These are phyloP conservation scores for Coenonympha glycerion DNA, from an alignment of 2,888 invertebrate genomes.

Conservation along the genomic window DNA sequence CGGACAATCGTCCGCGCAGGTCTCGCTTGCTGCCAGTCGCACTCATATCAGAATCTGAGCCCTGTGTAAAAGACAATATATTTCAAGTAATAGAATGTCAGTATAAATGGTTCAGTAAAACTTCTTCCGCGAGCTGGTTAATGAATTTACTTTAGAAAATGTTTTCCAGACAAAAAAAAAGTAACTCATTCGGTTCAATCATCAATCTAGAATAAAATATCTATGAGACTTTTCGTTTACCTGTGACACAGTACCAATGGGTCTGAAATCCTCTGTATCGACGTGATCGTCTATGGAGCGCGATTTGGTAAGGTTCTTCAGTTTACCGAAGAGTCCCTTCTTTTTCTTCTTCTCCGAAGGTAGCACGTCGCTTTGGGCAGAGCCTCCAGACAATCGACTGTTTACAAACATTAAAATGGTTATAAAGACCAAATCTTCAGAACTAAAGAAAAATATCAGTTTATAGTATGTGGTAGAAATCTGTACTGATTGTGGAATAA, in stretches of 20 bases:
- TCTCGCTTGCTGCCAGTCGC: slow-evolving; percentile 84
- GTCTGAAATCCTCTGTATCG: slow-evolving; percentile 65
- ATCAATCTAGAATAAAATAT: too few relatives aligned
- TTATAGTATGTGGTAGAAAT: too few relatives aligned
- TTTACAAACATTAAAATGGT: slow-evolving; percentile 16
- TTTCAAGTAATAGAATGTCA: not conserved
- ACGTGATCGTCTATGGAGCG: slow-evolving; percentile 84
- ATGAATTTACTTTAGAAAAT: too few relatives aligned
- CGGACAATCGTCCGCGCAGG: slow-evolving; percentile 86
- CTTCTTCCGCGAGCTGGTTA: too few relatives aligned
- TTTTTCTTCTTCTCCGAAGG: slow-evolving; percentile 87
- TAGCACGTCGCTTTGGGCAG: slow-evolving; percentile 87
- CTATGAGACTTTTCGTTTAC: slow-evolving; percentile 33
- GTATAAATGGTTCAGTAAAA: too few relatives aligned
- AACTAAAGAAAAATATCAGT: too few relatives aligned
- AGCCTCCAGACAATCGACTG: slow-evolving; percentile 87
- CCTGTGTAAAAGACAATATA: slow-evolving; percentile 45
- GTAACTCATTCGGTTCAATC: too few relatives aligned
- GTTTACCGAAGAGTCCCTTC: slow-evolving; percentile 87
- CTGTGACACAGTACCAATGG: slow-evolving; percentile 75
- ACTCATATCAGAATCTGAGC: slow-evolving; percentile 84
- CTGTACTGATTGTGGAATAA: too few relatives aligned
- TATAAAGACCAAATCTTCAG: too few relatives aligned
- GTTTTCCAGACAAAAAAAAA: too few relatives aligned
- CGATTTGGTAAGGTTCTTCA: slow-evolving; percentile 89